A percentile compares a stretch with the other conserved stretches of the same genome.
phyloP scores from a whole-genome alignment of 2,113 vertebrate genomes.

The Lutjanus erythropterus region DNA sequence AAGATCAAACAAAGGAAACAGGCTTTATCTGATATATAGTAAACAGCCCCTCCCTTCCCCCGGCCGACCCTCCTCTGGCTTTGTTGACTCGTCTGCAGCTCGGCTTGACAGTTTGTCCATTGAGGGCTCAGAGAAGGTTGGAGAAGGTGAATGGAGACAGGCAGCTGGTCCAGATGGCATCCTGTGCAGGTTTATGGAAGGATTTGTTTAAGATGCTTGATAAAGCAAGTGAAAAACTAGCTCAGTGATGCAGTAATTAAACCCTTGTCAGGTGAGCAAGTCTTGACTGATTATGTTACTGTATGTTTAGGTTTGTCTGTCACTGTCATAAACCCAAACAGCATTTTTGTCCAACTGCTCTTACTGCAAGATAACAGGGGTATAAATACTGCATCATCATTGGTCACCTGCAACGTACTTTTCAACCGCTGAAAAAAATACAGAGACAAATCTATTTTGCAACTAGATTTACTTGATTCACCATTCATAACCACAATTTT shows the following conservation, averaged over 20 bases:
- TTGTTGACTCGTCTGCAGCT: conserved; percentile 55
- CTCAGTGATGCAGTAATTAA: background rate
- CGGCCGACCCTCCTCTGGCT: conserved; percentile 24
- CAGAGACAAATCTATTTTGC: too few species aligned
- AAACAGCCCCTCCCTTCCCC: conserved; percentile 39
- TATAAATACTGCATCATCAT: background rate
- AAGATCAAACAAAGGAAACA: conserved; percentile 33
- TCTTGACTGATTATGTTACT: background rate
- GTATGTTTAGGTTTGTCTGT: background rate
- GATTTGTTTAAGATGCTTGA: conserved; percentile 29
- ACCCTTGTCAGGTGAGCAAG: conserved; percentile 11
- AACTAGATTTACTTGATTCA: too few species aligned
- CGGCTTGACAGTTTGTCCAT: conserved; percentile 42
- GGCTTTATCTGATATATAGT: conserved; percentile 28
- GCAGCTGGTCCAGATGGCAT: conserved; percentile 59
- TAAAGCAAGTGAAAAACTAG: conserved; percentile 15
- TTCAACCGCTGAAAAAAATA: too few species aligned
- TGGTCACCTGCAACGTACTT: too few species aligned
- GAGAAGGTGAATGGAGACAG: conserved; percentile 44
- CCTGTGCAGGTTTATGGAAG: conserved; percentile 21
- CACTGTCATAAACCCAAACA: background rate
- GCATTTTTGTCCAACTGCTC: background rate
- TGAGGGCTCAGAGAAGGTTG: conserved; percentile 27
- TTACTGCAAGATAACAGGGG: background rate
- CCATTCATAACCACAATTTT: background rate